A percentile compares a stretch with the other conserved stretches of the same genome.
Evolutionary conservation across 2,113 vertebrate species (phyloP).

Genomic region (Okapia johnstoni): DNA sequence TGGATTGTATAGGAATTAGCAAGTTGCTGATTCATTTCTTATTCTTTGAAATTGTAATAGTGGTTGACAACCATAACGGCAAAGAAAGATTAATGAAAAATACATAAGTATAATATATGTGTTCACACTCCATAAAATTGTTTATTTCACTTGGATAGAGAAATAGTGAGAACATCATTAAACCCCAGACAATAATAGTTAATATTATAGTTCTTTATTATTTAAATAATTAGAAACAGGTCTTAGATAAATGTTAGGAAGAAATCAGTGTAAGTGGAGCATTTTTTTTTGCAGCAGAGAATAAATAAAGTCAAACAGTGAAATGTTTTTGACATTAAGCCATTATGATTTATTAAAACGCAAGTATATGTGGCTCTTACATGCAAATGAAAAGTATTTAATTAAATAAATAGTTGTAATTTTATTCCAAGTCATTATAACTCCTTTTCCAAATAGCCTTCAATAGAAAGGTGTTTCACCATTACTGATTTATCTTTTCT

Average conservation of each 20-base stretch:
- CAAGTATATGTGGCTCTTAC: not conserved
- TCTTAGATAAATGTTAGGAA: constrained; percentile 17
- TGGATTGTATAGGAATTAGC: not conserved
- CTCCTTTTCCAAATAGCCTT: constrained; percentile 1
- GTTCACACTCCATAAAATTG: constrained; percentile 34
- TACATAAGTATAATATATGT: constrained; percentile 31
- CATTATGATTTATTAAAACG: constrained; percentile 24
- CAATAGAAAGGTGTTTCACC: not conserved
- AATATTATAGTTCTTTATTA: constrained; percentile 44
- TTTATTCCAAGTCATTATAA: constrained; percentile 9
- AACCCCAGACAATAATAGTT: constrained; percentile 19
- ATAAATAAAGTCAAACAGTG: constrained; percentile 37
- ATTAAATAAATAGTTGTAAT: constrained; percentile 23
- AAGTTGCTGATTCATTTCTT: not conserved
- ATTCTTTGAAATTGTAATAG: constrained; percentile 43
- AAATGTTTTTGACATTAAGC: constrained; percentile 31
- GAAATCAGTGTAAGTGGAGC: not conserved
- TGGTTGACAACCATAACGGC: constrained; percentile 11
- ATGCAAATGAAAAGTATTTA: not conserved
- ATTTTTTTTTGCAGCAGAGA: constrained; percentile 16
- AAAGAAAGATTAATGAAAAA: constrained; percentile 61
- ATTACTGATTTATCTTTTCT: constrained; percentile 24
- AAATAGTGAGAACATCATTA: constrained; percentile 44
- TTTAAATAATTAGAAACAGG: constrained; percentile 37
- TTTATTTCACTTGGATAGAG: constrained; percentile 57